Base-by-base conservation (phyloP, 1,140 invertebrate species). In the Drosophila pandora region DNA sequence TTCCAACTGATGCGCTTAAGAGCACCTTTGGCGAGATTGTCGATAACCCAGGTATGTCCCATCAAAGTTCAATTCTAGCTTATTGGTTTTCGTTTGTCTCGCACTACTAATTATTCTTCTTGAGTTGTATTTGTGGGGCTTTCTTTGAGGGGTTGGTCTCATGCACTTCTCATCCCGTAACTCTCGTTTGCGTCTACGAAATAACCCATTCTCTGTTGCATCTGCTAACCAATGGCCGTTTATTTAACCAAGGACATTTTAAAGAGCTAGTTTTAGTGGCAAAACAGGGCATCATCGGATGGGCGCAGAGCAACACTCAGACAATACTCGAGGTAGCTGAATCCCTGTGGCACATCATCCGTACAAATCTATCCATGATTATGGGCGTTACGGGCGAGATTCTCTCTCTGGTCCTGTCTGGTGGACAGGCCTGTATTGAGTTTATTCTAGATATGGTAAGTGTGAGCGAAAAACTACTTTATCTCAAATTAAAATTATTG, bases 291-390 rank as follows among this genome's bases (percentile, higher is more conserved):
- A 93, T 98, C 60, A 94, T 96, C 67, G 94, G 94, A 37, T 98
- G 98, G 93, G 94, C 96, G 2, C 95, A 97, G 92, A 97, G 98
- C 60, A 99, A 99, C 92, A 94, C 99, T 45, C 98, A 97, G 25
- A 98, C 96, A 0, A 93, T 99, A 21, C 94, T 97, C 73, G 96
- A 97, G 2, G 95, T 99, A 3, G 93, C 98, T 2, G 97, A 98
- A 72, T 98, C 97, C 1, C 90, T 99, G n/a, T 99, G 97, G 97
- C 93, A 95, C 22, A 96, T 99, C 37, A 92, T 99, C 3, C 96
- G 97, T 71, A 96, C 97, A 67, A 99, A 99, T 92, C 94, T 99
- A 78, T 97, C 95, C 12, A 93, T 99, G n/a, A 94, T 98, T n/a
- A 92, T 98, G 7, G 95, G 95, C 32, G 95, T 97, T 2, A 89